Evolutionary conservation across 2,113 vertebrate genomes (phyloP).

Genomic region (Sinocyclocheilus anophthalmus): DNA sequence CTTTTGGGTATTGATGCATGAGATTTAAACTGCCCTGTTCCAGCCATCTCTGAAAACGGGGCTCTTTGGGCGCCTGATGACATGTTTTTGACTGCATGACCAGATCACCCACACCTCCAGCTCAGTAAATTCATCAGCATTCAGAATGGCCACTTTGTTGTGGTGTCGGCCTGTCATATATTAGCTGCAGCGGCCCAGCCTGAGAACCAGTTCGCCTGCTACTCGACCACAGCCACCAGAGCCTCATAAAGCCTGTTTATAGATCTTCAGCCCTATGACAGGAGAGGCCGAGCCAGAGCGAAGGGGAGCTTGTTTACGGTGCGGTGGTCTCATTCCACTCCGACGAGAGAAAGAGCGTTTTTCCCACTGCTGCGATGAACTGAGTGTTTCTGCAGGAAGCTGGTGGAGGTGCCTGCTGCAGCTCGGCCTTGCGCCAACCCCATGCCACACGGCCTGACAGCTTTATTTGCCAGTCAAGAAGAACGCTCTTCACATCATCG

Average conservation of each 20-base stretch:
- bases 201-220: slow-evolving; percentile 11
- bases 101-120: slow-evolving; percentile 54
- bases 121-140: slow-evolving; percentile 48
- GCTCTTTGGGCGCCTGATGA: slow-evolving; percentile 35
- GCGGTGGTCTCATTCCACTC: slow-evolving; percentile 43
- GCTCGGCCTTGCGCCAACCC: slow-evolving; percentile 44
- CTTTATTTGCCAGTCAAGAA: slow-evolving; percentile 54
- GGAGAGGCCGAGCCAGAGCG: slow-evolving; percentile 40
- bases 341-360: slow-evolving; percentile 33
- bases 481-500: slow-evolving; percentile 45
- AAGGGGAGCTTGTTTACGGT: slow-evolving; percentile 52
- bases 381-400: slow-evolving; percentile 36
- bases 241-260: slow-evolving; percentile 63
- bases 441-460: slow-evolving; percentile 53
- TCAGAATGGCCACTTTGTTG: slow-evolving; percentile 55
- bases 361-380: slow-evolving; percentile 26
- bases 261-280: slow-evolving; percentile 51
- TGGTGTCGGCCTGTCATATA: slow-evolving; percentile 40
- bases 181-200: slow-evolving; percentile 42
- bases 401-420: slow-evolving; percentile 40
- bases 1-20: slow-evolving; percentile 13
- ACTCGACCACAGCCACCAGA: slow-evolving; percentile 34
- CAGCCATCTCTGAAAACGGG: slow-evolving; percentile 20
- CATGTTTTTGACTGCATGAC: slow-evolving; percentile 40
- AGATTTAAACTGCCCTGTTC: slow-evolving; percentile 41